Conservation (phyloP, 2,888 invertebrate genomes). For the Glomeris marginata region DNA sequence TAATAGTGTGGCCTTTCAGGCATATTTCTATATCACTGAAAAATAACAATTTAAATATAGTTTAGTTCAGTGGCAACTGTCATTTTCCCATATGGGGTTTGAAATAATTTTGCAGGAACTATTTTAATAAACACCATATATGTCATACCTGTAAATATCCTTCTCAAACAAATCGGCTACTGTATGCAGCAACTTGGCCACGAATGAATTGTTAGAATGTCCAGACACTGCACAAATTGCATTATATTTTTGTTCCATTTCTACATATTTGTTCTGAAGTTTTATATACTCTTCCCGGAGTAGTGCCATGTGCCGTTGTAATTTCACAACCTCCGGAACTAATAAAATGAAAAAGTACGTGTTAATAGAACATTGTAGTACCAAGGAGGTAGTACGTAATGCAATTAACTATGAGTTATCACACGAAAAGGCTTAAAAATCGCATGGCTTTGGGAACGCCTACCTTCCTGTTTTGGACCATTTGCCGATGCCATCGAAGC, state of each 20-base stretch:
- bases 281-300: conserved; percentile 83
- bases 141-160: conserved; percentile 35
- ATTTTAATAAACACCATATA: too few species aligned
- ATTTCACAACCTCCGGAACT: conserved; percentile 32
- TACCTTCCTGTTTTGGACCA: too few species aligned
- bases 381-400: too few species aligned
- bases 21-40: conserved; percentile 62
- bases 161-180: conserved; percentile 69
- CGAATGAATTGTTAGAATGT: conserved; percentile 57
- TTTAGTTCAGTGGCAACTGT: too few species aligned
- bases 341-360: too few species aligned
- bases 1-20: conserved; percentile 52
- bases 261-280: conserved; percentile 62
- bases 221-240: conserved; percentile 46
- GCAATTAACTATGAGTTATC: neutral
- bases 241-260: conserved; percentile 70
- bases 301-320: conserved; percentile 68
- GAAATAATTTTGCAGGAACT: too few species aligned
- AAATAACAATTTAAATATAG: conserved; percentile 10
- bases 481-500: too few species aligned
- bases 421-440: neutral
- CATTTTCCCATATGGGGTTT: too few species aligned
- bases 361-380: too few species aligned
- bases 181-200: conserved; percentile 62
- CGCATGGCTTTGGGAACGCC: too few species aligned